Base-by-base conservation (phyloP, 2,797 vertebrate species). In the Thalassophryne amazonica region DNA sequence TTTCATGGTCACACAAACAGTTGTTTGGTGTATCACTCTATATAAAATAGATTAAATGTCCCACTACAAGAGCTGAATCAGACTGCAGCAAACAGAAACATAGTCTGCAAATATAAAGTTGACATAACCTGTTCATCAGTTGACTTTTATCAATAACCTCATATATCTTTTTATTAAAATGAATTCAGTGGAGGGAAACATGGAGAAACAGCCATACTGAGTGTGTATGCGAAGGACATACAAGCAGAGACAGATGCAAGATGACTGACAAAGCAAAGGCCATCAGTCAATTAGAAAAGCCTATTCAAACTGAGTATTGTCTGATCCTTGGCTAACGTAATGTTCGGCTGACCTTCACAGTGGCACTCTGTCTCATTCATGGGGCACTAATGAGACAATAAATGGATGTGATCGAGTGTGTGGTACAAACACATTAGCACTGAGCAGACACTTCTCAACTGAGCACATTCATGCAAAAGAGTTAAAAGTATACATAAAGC, bases 291-390 rank as follows among this genome's bases (percentile, higher is more conserved):
- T 61, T 51, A 34, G 5, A 52, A 11, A 45, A 31, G 10, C 16
- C 23, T 12, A 33, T 60, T 70, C 35, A 42, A 62, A 58, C 28
- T 48, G 54, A 21, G 16, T 24, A 48, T 20, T 12, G 62, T 55
- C 43, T 36, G 47, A 62, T 13, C 32, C 12, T 41, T 40, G 46
- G 46, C 43, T 37, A 43, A n/a, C 45, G 35, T 64, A 64, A 71
- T 12, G 47, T 36, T n/a, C 41, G 20, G 6, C 57, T 72, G 69
- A 81, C 78, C 68, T 82, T 75, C 53, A 53, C 10, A 30, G 13
- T 5, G 20, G 39, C 45, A 13, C 33, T 40, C 31, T 27, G 37
- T 58, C 45, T 66, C 28, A 31, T 43, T 60, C 19, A 48, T 16
- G 35, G 7, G 33, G 41, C 34, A 28, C 39, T 69, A 60, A 69